phyloP scores from a whole-genome alignment of 2,888 invertebrate genomes.

The Galerucella nymphaeae region DNA sequence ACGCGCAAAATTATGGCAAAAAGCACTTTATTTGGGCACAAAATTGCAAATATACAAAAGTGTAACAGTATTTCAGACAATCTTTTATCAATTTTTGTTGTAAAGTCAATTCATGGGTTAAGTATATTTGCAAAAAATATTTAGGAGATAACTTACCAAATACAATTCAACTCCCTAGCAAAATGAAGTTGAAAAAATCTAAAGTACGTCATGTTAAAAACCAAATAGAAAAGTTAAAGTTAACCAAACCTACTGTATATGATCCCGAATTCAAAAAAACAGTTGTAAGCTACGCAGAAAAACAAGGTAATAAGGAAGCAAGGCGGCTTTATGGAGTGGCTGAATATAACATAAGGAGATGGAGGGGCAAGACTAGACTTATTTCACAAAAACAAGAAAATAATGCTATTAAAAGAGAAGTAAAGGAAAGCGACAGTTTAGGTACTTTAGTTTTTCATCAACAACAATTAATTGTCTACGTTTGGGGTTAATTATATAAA shows the following conservation, averaged over 20 bases:
- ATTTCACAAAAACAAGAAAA: constrained; percentile 42
- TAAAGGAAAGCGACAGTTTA: constrained; percentile 6
- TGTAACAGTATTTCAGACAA: neutral
- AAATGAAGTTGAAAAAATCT: constrained; percentile 31
- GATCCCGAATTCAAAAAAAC: constrained; percentile 57
- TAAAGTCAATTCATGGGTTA: neutral
- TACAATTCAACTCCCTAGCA: constrained; percentile 12
- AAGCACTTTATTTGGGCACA: constrained; percentile 15
- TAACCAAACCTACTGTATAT: constrained; percentile 43
- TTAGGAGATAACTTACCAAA: constrained; percentile 10
- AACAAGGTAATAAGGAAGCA: constrained; percentile 55
- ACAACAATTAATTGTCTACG: neutral
- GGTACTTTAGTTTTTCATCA: neutral
- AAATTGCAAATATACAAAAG: neutral
- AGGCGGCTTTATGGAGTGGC: constrained; percentile 56
- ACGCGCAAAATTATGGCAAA: constrained; percentile 37
- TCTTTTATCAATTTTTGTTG: neutral
- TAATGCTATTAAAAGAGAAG: constrained; percentile 27
- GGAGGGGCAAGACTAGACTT: constrained; percentile 54
- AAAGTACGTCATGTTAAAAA: constrained; percentile 26
- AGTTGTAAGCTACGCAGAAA: constrained; percentile 59
- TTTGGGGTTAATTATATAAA: neutral
- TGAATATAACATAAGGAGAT: constrained; percentile 59
- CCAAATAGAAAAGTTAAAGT: constrained; percentile 31
- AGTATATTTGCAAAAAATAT: neutral